Evolutionary conservation across 2,888 invertebrate genomes (phyloP).

Genomic region (Adela reaumurella): DNA sequence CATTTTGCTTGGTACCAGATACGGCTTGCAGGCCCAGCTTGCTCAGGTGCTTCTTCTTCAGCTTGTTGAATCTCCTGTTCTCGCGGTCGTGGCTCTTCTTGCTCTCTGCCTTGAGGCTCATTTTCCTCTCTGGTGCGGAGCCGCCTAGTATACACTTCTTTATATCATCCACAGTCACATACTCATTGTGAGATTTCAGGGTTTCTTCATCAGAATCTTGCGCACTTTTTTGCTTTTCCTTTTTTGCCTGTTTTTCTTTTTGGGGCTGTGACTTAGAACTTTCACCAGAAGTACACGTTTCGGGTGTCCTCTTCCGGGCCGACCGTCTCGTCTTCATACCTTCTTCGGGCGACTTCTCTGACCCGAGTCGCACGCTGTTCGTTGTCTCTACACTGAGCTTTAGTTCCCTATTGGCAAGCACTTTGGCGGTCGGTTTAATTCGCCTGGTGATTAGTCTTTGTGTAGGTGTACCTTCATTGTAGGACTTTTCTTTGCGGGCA

Average conservation of each 20-base stretch:
- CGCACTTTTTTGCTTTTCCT: not conserved
- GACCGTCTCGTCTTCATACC: slow-evolving; percentile 36
- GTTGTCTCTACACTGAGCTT: slow-evolving; percentile 56
- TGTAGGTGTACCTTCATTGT: slow-evolving; percentile 42
- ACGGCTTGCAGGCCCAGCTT: slow-evolving; percentile 49
- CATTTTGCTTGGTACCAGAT: slow-evolving; percentile 2
- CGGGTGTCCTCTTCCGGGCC: slow-evolving; percentile 14
- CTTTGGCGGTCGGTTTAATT: slow-evolving; percentile 65
- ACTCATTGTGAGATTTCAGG: not conserved
- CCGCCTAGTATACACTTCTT: slow-evolving; percentile 7
- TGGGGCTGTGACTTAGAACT: not conserved
- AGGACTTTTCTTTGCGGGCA: slow-evolving; percentile 68
- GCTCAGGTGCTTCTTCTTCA: slow-evolving; percentile 57
- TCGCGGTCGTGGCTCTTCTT: slow-evolving; percentile 34
- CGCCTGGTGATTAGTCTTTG: slow-evolving; percentile 40
- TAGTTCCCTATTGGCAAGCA: slow-evolving; percentile 62
- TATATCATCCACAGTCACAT: slow-evolving; percentile 7
- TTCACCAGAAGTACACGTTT: not conserved
- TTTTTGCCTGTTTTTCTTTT: not conserved
- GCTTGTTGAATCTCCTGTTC: slow-evolving; percentile 38
- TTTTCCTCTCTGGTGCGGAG: not conserved
- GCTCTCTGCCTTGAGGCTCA: slow-evolving; percentile 1
- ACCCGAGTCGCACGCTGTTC: slow-evolving; percentile 50
- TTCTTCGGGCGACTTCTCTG: slow-evolving; percentile 32
- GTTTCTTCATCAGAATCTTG: not conserved